phyloP scores from a whole-genome alignment of 1,140 invertebrate genomes.

The Drosophila lacteicornis region DNA sequence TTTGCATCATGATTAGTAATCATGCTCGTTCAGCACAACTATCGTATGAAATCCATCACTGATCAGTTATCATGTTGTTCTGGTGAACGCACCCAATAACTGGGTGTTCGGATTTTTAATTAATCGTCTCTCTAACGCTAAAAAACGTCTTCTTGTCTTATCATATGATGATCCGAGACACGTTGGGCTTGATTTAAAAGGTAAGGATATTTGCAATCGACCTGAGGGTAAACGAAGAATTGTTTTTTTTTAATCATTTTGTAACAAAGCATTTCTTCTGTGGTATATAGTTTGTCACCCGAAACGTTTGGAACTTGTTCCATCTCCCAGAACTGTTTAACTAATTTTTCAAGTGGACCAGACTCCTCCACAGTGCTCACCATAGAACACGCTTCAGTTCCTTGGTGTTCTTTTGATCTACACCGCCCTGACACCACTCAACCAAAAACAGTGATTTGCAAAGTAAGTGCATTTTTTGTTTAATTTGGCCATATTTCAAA shows the following conservation, averaged over 20 bases:
- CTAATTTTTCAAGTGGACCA: neutral
- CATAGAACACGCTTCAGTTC: neutral
- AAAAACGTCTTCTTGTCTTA: too few relatives aligned
- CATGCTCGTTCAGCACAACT: too few relatives aligned
- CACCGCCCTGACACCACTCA: constrained; percentile 4
- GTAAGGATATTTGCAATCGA: neutral
- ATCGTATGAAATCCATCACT: too few relatives aligned
- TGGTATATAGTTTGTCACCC: neutral
- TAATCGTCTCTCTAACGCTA: neutral
- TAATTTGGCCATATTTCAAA: constrained; percentile 1
- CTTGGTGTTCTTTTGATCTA: neutral
- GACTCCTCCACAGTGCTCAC: too few relatives aligned
- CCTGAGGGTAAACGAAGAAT: neutral
- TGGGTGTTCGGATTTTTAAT: neutral
- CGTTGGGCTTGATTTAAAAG: neutral
- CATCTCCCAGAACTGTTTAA: neutral
- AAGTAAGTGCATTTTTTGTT: neutral
- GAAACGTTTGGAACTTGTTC: neutral
- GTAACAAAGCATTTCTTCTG: neutral
- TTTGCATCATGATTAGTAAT: too few relatives aligned
- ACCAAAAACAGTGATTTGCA: neutral
- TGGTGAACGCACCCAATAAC: too few relatives aligned
- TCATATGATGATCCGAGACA: too few relatives aligned
- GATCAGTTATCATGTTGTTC: too few relatives aligned
- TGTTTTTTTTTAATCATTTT: neutral